These are phyloP conservation scores for Parus major DNA, from an alignment of 2,113 vertebrate species.

Conservation along the genomic window DNA sequence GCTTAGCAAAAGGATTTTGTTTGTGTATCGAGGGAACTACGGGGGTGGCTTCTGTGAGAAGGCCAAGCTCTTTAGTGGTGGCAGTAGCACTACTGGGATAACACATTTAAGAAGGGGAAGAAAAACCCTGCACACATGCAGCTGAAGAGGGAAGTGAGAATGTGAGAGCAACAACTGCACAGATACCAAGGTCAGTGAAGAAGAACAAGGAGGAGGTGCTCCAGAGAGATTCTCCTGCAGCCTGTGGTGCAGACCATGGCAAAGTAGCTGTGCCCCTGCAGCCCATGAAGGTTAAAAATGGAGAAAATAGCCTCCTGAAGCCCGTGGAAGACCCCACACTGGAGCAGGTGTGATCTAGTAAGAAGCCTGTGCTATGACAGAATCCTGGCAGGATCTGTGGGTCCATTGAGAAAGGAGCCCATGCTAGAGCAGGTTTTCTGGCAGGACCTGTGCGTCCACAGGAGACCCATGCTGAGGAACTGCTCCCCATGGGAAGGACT, in stretches of 20 bases:
- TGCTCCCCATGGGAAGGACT: not conserved
- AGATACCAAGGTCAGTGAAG: not conserved
- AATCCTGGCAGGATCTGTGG: no score
- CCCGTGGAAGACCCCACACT: not conserved
- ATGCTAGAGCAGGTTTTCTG: not conserved
- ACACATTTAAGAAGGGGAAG: not conserved
- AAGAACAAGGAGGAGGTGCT: fast-evolving
- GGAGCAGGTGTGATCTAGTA: not conserved
- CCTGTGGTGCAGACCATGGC: not conserved
- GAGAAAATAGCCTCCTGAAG: not conserved
- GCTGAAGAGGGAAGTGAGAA: not conserved
- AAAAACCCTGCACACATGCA: fast-evolving
- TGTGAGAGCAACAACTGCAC: not conserved
- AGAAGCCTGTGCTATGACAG: not conserved
- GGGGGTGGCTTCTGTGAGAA: not conserved
- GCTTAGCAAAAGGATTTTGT: not conserved
- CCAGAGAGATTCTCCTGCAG: not conserved
- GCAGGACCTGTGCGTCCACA: not conserved
- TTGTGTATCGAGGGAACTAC: not conserved
- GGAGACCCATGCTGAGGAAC: not conserved
- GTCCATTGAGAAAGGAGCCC: not conserved
- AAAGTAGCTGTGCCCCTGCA: not conserved
- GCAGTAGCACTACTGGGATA: not conserved
- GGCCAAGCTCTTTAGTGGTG: not conserved
- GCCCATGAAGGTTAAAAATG: not conserved